Evolutionary conservation across 1,140 invertebrate genomes (phyloP).

Genomic region (Cepaea nemoralis): DNA sequence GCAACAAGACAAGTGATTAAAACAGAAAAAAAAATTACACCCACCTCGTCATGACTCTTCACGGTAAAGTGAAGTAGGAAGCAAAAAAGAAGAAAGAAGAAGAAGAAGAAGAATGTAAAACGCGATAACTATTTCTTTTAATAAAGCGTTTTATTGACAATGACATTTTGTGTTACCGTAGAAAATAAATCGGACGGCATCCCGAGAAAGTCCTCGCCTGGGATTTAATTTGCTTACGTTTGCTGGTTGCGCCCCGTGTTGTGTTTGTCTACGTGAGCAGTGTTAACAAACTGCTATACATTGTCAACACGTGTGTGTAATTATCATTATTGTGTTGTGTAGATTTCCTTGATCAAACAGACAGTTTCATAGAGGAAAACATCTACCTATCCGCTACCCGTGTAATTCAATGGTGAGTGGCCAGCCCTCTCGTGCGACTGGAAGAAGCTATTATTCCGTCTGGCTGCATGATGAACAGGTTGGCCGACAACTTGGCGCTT

Average conservation of each 20-base stretch:
- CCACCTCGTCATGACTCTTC: no score
- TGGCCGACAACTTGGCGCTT: not conserved
- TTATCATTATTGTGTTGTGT: not conserved
- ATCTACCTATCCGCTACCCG: no score
- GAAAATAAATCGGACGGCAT: no score
- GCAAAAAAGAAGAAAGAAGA: no score
- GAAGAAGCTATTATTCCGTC: not conserved
- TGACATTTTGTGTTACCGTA: not conserved
- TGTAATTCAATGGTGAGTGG: not conserved
- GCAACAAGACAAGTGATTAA: no score
- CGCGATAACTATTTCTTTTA: no score
- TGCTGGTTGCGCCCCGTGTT: not conserved
- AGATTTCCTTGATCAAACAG: not conserved
- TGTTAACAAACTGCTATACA: not conserved
- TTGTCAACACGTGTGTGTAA: not conserved
- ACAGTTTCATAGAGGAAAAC: no score
- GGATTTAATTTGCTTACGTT: not conserved
- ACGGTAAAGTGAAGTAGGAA: no score
- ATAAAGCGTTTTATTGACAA: not conserved
- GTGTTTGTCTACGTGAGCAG: not conserved
- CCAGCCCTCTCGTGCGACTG: not conserved
- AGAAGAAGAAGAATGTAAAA: no score
- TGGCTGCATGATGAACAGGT: not conserved
- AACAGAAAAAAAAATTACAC: no score
- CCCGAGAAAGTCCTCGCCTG: not conserved